A percentile compares a stretch with the other conserved stretches of the same genome.
These are phyloP conservation scores for Dicranocentrus wangi DNA, from an alignment of 2,888 invertebrate genomes.

Conservation along the genomic window DNA sequence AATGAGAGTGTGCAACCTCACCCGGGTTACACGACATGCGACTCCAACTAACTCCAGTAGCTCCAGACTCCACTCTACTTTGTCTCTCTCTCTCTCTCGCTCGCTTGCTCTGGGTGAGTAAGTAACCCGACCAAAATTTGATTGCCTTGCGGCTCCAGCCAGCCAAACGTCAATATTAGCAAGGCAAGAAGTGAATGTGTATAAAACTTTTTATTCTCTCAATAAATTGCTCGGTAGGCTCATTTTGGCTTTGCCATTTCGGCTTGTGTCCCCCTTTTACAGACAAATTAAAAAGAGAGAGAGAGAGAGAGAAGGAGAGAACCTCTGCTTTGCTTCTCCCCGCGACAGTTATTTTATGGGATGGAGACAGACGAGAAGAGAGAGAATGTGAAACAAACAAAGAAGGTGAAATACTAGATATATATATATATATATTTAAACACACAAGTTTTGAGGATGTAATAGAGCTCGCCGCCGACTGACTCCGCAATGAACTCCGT, in stretches of 20 bases:
- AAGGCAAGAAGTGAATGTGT: constrained; percentile 25
- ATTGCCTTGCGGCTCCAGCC: constrained; percentile 43
- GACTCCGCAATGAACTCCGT: no score
- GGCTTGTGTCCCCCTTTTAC: constrained; percentile 32
- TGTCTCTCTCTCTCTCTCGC: no score
- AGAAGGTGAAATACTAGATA: constrained; percentile 1
- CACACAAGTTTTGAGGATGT: no score
- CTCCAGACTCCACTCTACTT: no score
- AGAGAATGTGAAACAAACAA: constrained; percentile 29
- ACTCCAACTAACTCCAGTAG: no score
- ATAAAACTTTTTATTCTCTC: constrained; percentile 50
- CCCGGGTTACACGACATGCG: no score
- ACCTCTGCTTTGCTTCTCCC: no score
- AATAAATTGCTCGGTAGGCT: constrained; percentile 37
- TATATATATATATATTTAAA: no score
- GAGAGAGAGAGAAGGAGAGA: no score
- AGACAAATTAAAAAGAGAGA: constrained; percentile 28
- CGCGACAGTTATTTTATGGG: constrained; percentile 38
- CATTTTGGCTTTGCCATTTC: constrained; percentile 39
- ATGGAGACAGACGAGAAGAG: constrained; percentile 5
- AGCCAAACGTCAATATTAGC: constrained; percentile 40
- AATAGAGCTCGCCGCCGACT: no score
- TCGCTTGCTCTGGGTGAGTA: no score
- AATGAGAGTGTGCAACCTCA: no score
- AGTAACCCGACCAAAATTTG: constrained; percentile 13